A percentile compares a stretch with the other conserved stretches of the same genome.
Conservation (phyloP, 1,140 invertebrate species). For the Stegodyphus dumicola region DNA sequence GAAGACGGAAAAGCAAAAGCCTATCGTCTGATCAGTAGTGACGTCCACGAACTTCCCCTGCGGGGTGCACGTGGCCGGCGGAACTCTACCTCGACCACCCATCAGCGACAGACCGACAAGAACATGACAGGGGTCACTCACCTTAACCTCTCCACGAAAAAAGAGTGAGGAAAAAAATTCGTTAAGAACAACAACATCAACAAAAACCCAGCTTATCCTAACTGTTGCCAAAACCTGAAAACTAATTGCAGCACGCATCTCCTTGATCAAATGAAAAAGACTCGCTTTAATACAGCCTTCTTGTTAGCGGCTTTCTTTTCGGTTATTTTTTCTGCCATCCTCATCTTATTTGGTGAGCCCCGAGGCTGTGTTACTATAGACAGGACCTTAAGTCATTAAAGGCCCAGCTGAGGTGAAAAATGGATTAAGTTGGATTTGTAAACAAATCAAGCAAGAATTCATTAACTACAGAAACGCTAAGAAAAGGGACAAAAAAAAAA, state of each 20-base stretch:
- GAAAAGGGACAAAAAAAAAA: too few relatives aligned
- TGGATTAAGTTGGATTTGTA: neutral
- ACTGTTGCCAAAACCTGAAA: slow-evolving; percentile 45
- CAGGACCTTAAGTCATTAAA: slow-evolving; percentile 23
- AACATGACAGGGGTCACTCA: slow-evolving; percentile 59
- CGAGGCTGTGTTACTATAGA: neutral
- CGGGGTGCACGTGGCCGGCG: slow-evolving; percentile 38
- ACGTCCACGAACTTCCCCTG: too few relatives aligned
- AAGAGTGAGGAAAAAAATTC: neutral
- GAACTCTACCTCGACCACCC: slow-evolving; percentile 33
- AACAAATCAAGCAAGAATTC: neutral
- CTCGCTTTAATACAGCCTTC: slow-evolving; percentile 4
- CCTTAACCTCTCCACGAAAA: slow-evolving; percentile 36
- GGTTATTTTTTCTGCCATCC: neutral
- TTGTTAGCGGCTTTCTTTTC: slow-evolving; percentile 43
- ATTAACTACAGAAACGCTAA: too few relatives aligned
- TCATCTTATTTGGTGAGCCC: slow-evolving; percentile 22
- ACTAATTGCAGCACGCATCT: slow-evolving; percentile 53
- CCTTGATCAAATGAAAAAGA: slow-evolving; percentile 14
- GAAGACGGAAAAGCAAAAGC: neutral
- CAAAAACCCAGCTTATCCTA: slow-evolving; percentile 2
- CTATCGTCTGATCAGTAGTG: neutral
- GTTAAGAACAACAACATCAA: neutral
- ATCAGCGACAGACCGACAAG: slow-evolving; percentile 20
- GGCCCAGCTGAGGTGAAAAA: neutral